Evolutionary conservation across 1,140 invertebrate species (phyloP), one percentile per base, ranked within the genome.

Genomic region (Ostrea edulis): DNA sequence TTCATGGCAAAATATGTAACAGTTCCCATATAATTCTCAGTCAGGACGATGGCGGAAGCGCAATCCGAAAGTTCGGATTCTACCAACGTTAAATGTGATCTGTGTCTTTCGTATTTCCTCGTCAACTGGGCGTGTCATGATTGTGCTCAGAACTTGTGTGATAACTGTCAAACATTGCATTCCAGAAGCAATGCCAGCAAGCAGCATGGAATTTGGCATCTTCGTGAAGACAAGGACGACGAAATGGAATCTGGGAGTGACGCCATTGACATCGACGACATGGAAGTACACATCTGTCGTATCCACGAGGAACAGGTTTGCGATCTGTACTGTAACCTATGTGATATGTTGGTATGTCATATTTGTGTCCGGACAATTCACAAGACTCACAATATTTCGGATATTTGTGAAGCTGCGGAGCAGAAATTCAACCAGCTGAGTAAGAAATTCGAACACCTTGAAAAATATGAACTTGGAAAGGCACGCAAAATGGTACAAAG

Each of bases 151-250:
- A 55, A 85, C 22, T 58, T 85, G 83, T 85, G 83, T 62, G 55
- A 85, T 25, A 85, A 25, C 12, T 85, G 83, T 62, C 53, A 85
- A 58, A 58, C 25, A 8, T n/a, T 85, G 22, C 83, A 85, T 58
- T 85, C 83, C 53, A 58, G 53, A 85, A 85, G 83, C 25, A 85
- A 52, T 62, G 83, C 83, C 8, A 85, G 83, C 35, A 55, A 62
- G 35, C 83, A 54, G 53, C 83, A 85, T 51, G 53, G 54, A 11
- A 54, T 85, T 9, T 58, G 51, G 83, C 53, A 25, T 44, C 51
- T 58, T 22, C 52, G 53, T 12, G 51, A 58, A 22, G 54, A 55
- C n/a, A 52, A 58, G 29, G 53, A 58, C 25, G 53, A 85, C 25
- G 53, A 52, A 52, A 54, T 58, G 53, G 53, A 85, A 25, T 62